phyloP scores from a whole-genome alignment of 2,113 vertebrate genomes.

The Eptatretus burgeri region DNA sequence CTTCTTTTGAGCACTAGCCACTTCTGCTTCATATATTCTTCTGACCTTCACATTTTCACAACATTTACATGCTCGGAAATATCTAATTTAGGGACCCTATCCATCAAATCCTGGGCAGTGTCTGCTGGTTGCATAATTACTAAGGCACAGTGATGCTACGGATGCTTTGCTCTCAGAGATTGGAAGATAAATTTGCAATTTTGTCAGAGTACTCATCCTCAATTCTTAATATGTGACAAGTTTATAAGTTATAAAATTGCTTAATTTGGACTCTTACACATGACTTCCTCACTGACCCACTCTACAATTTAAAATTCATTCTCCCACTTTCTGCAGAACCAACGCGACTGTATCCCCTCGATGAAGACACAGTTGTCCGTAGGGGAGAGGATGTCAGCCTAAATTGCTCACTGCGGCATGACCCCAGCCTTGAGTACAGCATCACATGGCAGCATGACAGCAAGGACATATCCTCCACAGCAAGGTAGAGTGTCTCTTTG shows the following conservation, averaged over 20 bases:
- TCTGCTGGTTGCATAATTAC: too few species aligned
- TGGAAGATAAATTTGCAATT: not conserved
- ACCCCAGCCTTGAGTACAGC: slow-evolving; percentile 27
- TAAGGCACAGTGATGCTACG: not conserved
- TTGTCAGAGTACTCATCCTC: not conserved
- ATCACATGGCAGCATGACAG: slow-evolving; percentile 59
- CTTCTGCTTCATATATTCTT: not conserved
- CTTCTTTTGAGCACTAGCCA: not conserved
- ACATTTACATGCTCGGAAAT: not conserved
- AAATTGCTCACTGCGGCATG: slow-evolving; percentile 39
- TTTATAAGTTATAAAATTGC: not conserved
- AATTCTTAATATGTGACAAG: not conserved
- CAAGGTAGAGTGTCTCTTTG: slow-evolving; percentile 17
- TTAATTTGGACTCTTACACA: not conserved
- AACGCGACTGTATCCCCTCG: slow-evolving; percentile 41
- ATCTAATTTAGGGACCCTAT: too few species aligned
- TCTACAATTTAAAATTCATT: not conserved
- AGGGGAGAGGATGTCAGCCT: slow-evolving; percentile 33
- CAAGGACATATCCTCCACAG: slow-evolving; percentile 26
- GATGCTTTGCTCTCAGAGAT: not conserved
- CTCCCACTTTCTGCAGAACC: slow-evolving; percentile 26
- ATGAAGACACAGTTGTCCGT: slow-evolving; percentile 27
- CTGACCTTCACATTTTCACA: not conserved
- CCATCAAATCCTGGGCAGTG: too few species aligned
- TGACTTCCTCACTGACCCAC: not conserved